Base-by-base conservation (phyloP, 1,140 invertebrate genomes). In the Cotesia typhae region DNA sequence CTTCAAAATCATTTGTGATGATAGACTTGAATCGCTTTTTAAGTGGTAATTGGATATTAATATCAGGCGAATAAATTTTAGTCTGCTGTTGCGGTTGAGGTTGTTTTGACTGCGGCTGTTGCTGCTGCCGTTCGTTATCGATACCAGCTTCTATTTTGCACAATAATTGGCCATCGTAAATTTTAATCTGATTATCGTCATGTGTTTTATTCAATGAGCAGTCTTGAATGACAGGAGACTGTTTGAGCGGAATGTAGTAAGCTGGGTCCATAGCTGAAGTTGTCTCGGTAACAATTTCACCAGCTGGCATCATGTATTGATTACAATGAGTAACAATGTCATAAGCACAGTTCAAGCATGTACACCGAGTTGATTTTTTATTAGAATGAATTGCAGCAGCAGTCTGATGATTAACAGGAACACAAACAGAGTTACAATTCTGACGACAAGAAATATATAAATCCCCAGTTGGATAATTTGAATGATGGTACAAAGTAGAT, bases 11-110 rank as follows among this genome's bases (percentile, higher is more conserved):
- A 71, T 78, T 70, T 0, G 79, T 74, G 72, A 78, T 76, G 71
- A 80, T 79, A 6, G 80, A 81, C n/a, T 83, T 86, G 7, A 83
- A 67, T 52, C 85, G 76, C 55, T 86, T 87, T 38, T 87, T 87
- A 7, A 85, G 65, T 1, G 85, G 85, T 41, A 86, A 66, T 41
- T 82, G 85, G 28, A 76, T 82, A 12, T 79, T 77, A 1, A 78
- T 7, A 75, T 79, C 71, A 10, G 66, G 5, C 17, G 57, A 4
- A 10, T 59, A 68, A 41, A 68, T 38, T 55, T 68, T 68, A 41
- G 12, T 37, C 37, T 63, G 60, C 5, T 60, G 20, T 60, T 60
- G 59, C 28, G 17, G 59, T 28, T 60, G 59, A 3, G 17, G 59
- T 60, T 60, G 59, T 60, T 37, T 17, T 60, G 5, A 9, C 9